Conservation (phyloP, 2,888 invertebrate species). For the Stenotaenia linearis region DNA sequence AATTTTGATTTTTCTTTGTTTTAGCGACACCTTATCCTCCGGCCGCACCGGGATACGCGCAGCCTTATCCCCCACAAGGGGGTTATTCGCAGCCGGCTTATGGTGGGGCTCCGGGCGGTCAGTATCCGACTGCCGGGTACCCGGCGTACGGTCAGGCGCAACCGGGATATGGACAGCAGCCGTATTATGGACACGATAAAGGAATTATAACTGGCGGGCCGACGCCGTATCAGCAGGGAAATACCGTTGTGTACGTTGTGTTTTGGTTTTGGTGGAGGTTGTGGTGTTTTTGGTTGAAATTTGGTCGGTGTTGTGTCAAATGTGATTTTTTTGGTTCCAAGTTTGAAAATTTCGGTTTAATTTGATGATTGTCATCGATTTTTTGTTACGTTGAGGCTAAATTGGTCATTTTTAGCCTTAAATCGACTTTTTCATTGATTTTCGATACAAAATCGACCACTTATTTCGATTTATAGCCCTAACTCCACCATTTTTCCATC, state of each 20-base stretch:
- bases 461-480: no score
- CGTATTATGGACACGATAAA: constrained; percentile 29
- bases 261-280: no score
- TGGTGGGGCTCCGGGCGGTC: background rate
- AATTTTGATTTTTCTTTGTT: background rate
- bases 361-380: no score
- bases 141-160: background rate
- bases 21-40: background rate
- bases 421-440: no score
- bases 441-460: no score
- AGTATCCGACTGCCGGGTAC: background rate
- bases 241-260: constrained; percentile 28
- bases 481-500: no score
- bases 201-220: constrained; percentile 8
- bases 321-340: background rate
- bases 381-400: background rate
- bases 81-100: no score
- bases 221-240: constrained; percentile 27
- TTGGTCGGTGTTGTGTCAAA: no score
- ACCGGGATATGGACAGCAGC: background rate
- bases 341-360: background rate
- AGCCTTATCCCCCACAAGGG: background rate
- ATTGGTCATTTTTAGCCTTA: no score
- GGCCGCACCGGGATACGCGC: background rate
- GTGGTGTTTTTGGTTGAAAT: background rate